Evolutionary conservation across 2,113 vertebrate genomes (phyloP).

Genomic region (Melanotaenia duboulayi): DNA sequence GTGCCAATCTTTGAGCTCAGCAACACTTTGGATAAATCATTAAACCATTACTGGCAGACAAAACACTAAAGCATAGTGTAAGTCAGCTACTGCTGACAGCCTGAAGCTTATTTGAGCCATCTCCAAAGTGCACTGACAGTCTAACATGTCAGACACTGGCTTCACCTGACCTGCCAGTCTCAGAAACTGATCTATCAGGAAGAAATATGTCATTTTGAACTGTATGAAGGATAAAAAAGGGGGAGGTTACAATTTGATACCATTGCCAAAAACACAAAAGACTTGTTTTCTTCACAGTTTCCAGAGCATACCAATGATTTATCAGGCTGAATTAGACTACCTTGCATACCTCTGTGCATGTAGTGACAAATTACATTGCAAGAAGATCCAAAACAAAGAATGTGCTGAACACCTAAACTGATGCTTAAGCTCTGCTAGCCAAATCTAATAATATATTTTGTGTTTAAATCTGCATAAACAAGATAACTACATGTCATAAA

Average conservation of each 20-base stretch:
- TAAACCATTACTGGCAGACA: slow-evolving; percentile 21
- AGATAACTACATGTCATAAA: slow-evolving; percentile 37
- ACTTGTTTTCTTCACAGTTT: not conserved
- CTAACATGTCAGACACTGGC: slow-evolving; percentile 6
- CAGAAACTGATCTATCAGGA: not conserved
- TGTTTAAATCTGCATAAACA: slow-evolving; percentile 58
- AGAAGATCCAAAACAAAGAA: slow-evolving; percentile 58
- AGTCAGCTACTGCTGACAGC: slow-evolving; percentile 16
- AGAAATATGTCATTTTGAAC: not conserved
- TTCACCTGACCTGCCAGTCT: not conserved
- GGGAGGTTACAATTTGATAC: not conserved
- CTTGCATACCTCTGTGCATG: slow-evolving; percentile 69
- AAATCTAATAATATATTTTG: slow-evolving; percentile 13
- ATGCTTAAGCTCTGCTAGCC: slow-evolving; percentile 14
- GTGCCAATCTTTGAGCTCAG: slow-evolving; percentile 18
- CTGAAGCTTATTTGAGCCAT: slow-evolving; percentile 24
- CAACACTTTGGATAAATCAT: slow-evolving; percentile 35
- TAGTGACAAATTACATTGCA: slow-evolving; percentile 66
- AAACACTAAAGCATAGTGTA: not conserved
- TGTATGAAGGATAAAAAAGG: not conserved
- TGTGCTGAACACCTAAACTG: slow-evolving; percentile 33
- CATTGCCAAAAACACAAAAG: not conserved
- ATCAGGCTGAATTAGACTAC: slow-evolving; percentile 12
- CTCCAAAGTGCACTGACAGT: slow-evolving; percentile 20
- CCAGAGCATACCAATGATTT: slow-evolving; percentile 38